A percentile compares a stretch with the other conserved stretches of the same genome.
Evolutionary conservation across 23 tunicate species (phyloP).

Genomic region (Clavelina lepadiformis): DNA sequence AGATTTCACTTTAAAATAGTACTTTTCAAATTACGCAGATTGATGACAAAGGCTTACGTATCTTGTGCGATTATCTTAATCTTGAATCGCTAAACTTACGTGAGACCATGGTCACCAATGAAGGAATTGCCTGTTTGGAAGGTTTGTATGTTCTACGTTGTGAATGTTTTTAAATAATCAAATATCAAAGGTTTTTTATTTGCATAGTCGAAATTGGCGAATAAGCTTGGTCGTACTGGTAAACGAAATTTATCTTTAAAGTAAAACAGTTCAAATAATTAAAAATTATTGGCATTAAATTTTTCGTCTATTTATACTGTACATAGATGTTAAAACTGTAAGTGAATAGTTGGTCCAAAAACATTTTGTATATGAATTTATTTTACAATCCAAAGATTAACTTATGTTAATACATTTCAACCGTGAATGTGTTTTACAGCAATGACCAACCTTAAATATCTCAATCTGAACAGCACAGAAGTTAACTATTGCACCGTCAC

Average conservation of each 20-base stretch:
- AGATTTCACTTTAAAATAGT: no score
- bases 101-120: conserved; percentile 60
- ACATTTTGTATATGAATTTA: background rate
- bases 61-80: conserved; percentile 54
- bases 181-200: no score
- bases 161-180: no score
- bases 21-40: conserved; percentile 21
- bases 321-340: no score
- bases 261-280: no score
- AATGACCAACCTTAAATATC: conserved; percentile 51
- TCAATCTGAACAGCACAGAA: conserved; percentile 68
- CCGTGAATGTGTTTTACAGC: conserved; percentile 24
- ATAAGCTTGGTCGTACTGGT: no score
- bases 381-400: background rate
- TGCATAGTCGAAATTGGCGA: no score
- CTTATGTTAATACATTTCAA: background rate
- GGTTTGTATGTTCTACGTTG: conserved; percentile 30
- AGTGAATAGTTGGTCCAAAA: no score
- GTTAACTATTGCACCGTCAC: conserved; percentile 13
- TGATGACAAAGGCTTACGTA: conserved; percentile 47
- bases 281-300: no score
- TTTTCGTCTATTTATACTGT: no score
- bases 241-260: no score
- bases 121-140: conserved; percentile 44
- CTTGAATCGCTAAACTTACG: conserved; percentile 51